A percentile compares a stretch with the other conserved stretches of the same genome.
Conservation (phyloP, 2,113 vertebrate genomes). For the Gymnocephalus cernua region DNA sequence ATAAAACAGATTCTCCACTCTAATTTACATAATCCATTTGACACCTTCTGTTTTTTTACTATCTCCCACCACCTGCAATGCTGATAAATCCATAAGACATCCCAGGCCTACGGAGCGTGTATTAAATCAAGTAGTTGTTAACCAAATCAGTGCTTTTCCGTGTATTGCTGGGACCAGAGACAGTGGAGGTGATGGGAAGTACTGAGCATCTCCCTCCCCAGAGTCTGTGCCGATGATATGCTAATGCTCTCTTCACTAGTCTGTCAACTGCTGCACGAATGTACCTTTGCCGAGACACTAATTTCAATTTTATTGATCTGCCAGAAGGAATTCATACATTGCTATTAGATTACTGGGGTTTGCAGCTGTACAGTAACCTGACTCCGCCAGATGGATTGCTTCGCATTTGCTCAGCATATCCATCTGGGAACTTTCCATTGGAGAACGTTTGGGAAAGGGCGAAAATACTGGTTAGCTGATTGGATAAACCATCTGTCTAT, state of each 20-base stretch:
- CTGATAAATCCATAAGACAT: slow-evolving; percentile 49
- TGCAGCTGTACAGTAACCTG: slow-evolving; percentile 83
- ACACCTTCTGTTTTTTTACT: slow-evolving; percentile 20
- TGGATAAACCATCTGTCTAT: no score
- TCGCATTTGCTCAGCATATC: no score
- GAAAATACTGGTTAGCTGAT: no score
- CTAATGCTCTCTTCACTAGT: slow-evolving; percentile 75
- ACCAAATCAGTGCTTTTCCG: slow-evolving; percentile 60
- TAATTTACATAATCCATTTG: slow-evolving; percentile 68
- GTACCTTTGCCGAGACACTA: slow-evolving; percentile 79
- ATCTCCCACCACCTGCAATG: slow-evolving; percentile 29
- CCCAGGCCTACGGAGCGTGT: slow-evolving; percentile 19
- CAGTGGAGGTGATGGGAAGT: slow-evolving; percentile 48
- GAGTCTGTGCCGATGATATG: slow-evolving; percentile 71
- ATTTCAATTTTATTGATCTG: slow-evolving; percentile 85
- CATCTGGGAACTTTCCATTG: no score
- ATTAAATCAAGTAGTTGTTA: slow-evolving; percentile 62
- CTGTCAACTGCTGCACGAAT: slow-evolving; percentile 75
- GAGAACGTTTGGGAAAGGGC: no score
- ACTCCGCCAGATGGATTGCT: no score
- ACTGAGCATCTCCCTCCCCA: slow-evolving; percentile 39
- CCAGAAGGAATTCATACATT: slow-evolving; percentile 83
- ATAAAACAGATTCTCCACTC: slow-evolving; percentile 46
- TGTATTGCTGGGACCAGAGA: slow-evolving; percentile 33
- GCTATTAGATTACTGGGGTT: slow-evolving; percentile 77